Base-by-base conservation (phyloP, 2,888 invertebrate species). In the Drosophila paranaensis region DNA sequence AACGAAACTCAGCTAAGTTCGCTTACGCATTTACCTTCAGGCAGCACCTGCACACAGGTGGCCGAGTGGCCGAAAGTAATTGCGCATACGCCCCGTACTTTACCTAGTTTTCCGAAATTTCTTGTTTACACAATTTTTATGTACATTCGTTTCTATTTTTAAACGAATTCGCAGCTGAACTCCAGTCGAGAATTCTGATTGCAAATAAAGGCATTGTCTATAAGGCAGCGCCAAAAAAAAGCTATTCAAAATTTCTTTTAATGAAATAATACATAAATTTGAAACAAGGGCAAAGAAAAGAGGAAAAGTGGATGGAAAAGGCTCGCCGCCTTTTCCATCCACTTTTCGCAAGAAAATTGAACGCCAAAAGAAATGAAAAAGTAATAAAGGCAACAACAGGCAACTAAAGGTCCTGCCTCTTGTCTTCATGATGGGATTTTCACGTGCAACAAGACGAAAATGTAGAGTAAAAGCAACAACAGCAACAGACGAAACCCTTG, bases 351-450 rank as follows among this genome's bases (percentile, higher is more conserved):
- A 40, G 50, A 53, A 77, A 80, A 70, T 66, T 68, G 71, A 58
- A 66, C 39, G 48, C 43, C 27, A 50, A 71, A 74, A 69, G 57
- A 60, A 81, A 79, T 76, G 66, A 77, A 84, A 87, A 81, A 60
- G 77, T 74, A 68, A 76, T 74, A 76, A 78, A 74, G 51, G 48
- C 65, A 71, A 65, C 53, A 69, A 56, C 58, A 69, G 20, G 25
- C 43, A 74, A 62, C 60, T 46, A 42, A 33, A 46, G 60, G 72
- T 64, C 40, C 53, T 71, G 65, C 63, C 62, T 71, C 79, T 68
- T 66, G 60, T 65, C 78, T 77, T 71, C 72, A 64, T 82, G 86
- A 84, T 88, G 81, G 71, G 79, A 67, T 85, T 88, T 84, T 88
- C 79, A 84, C 86, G 81, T 88, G 83, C 79, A 68, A 35, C 66